Evolutionary conservation across 1,140 invertebrate genomes (phyloP).

Genomic region (Popillia japonica): DNA sequence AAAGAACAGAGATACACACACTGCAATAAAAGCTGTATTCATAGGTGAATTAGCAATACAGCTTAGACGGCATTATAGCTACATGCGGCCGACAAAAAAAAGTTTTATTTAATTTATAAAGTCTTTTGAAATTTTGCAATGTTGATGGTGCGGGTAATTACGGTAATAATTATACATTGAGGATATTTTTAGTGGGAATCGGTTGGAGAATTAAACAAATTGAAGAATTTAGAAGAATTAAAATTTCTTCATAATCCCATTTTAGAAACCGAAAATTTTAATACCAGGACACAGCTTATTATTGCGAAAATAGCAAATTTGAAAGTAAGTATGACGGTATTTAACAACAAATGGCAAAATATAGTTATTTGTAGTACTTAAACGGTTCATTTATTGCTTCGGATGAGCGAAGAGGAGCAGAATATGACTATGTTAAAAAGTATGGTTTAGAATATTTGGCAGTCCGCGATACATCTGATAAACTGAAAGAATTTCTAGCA

Average conservation of each 20-base stretch:
- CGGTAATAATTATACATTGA: background rate
- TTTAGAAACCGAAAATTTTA: conserved; percentile 70
- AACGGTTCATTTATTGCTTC: conserved; percentile 73
- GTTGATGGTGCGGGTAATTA: background rate
- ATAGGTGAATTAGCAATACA: too few species aligned
- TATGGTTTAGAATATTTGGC: conserved; percentile 78
- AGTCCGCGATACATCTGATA: conserved; percentile 59
- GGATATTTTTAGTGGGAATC: conserved; percentile 73
- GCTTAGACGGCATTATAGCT: too few species aligned
- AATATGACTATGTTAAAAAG: conserved; percentile 88
- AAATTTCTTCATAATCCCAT: conserved; percentile 79
- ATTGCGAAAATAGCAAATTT: conserved; percentile 76
- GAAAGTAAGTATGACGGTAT: conserved; percentile 60
- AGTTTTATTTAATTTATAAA: too few species aligned
- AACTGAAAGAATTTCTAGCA: conserved; percentile 68
- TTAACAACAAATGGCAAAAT: background rate
- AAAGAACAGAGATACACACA: too few species aligned
- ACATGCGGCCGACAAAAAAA: too few species aligned
- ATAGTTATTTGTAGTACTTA: conserved; percentile 64
- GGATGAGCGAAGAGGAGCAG: conserved; percentile 80
- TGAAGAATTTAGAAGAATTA: conserved; percentile 74
- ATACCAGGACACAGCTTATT: conserved; percentile 77
- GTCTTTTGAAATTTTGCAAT: conserved; percentile 21
- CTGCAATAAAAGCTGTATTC: too few species aligned
- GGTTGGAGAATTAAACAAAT: conserved; percentile 84